Conservation (phyloP, 2,797 vertebrate genomes). For the Sebastes goodei region DNA sequence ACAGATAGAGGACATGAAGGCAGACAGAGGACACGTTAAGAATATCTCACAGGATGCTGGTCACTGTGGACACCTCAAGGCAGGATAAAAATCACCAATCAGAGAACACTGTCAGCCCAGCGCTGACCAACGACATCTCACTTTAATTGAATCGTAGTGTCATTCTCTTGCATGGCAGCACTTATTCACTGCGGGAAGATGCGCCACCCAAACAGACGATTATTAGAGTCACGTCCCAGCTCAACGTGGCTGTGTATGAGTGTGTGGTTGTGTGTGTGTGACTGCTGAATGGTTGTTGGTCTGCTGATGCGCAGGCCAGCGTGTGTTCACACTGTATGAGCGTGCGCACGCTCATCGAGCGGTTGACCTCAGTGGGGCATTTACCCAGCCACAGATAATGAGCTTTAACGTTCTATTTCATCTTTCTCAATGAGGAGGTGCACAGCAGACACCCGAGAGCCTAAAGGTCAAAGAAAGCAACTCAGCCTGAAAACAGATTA, state of each 20-base stretch:
- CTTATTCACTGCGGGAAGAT: slow-evolving; percentile 39
- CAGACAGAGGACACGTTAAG: slow-evolving; percentile 31
- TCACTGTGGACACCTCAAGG: slow-evolving; percentile 29
- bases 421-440: slow-evolving; percentile 71
- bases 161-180: slow-evolving; percentile 33
- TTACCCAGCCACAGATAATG: slow-evolving; percentile 71
- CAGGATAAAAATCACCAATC: slow-evolving; percentile 39
- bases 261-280: background rate
- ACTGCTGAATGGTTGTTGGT: slow-evolving; percentile 17
- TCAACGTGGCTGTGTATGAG: slow-evolving; percentile 9
- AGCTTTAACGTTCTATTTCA: slow-evolving; percentile 78
- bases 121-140: slow-evolving; percentile 31
- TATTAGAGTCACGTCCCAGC: slow-evolving; percentile 41
- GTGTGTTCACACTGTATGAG: slow-evolving; percentile 16
- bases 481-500: slow-evolving; percentile 74
- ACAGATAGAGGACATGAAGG: background rate
- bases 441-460: slow-evolving; percentile 66
- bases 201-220: slow-evolving; percentile 22
- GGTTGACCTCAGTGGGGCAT: slow-evolving; percentile 72
- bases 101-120: slow-evolving; percentile 16
- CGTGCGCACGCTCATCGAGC: slow-evolving; percentile 50
- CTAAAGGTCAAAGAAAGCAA: slow-evolving; percentile 73
- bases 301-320: background rate
- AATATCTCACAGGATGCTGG: slow-evolving; percentile 14
- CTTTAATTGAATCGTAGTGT: slow-evolving; percentile 49